Conservation (phyloP, 1,140 invertebrate genomes). For the Brachionus manjavacas region DNA sequence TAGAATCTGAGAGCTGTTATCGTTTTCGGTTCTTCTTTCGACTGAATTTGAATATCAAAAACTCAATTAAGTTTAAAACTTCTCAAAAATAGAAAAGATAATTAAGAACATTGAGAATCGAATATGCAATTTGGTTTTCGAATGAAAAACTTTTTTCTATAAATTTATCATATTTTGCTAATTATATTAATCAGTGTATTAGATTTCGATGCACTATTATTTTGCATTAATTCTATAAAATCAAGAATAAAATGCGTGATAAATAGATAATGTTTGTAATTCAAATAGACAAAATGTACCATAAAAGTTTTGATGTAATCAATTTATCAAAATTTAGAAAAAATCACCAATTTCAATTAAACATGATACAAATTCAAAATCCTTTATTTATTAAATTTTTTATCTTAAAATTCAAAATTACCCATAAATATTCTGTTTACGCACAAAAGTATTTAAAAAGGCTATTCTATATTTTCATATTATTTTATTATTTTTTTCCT, state of each 20-base stretch:
- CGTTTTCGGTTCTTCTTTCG: neutral
- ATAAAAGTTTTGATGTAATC: neutral
- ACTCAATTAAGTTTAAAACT: neutral
- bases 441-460: no score
- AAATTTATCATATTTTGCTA: neutral
- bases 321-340: no score
- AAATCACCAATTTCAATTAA: no score
- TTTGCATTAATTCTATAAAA: neutral
- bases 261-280: neutral
- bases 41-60: neutral
- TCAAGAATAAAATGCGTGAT: neutral
- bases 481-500: no score
- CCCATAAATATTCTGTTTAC: no score
- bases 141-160: neutral
- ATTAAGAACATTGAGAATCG: neutral
- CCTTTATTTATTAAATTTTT: no score
- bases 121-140: neutral
- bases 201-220: neutral
- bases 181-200: neutral
- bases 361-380: no score
- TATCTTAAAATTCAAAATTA: no score
- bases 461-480: no score
- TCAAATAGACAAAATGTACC: neutral
- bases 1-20: neutral
- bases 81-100: neutral